Evolutionary conservation across 1,140 invertebrate species (phyloP).

Genomic region (Drosophila albomicans): DNA sequence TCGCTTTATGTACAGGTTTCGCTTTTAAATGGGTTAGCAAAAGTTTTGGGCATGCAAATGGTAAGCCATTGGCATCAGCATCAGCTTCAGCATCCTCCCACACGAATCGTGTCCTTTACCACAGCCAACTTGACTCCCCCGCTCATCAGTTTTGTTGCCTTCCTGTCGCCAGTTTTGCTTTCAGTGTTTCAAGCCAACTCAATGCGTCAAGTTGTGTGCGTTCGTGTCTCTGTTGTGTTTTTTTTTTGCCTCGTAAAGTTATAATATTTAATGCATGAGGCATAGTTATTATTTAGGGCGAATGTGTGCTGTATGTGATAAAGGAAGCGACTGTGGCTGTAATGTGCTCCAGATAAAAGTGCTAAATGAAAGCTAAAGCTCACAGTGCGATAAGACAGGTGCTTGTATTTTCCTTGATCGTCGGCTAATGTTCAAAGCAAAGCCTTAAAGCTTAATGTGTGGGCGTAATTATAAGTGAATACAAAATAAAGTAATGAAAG

Average conservation of each 20-base stretch:
- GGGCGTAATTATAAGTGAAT: background rate
- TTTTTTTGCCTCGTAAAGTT: conserved; percentile 6
- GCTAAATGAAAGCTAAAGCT: conserved; percentile 7
- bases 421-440: background rate
- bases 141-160: conserved; percentile 59
- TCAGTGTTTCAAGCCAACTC: conserved; percentile 56
- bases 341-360: conserved; percentile 22
- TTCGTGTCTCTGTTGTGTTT: background rate
- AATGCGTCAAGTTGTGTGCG: conserved; percentile 51
- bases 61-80: conserved; percentile 18
- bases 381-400: background rate
- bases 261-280: conserved; percentile 35
- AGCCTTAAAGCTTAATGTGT: conserved; percentile 10
- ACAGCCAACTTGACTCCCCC: conserved; percentile 27
- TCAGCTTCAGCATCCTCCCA: background rate
- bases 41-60: conserved; percentile 50
- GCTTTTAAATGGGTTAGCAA: conserved; percentile 35
- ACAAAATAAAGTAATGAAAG: background rate
- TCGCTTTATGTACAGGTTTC: conserved; percentile 23
- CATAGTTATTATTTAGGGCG: conserved; percentile 25
- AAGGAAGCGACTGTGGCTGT: conserved; percentile 17
- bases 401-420: background rate
- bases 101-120: conserved; percentile 20
- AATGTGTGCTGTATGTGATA: conserved; percentile 17
- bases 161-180: conserved; percentile 22